Conservation (phyloP, 2,888 invertebrate species). For the Cerastis rubricosa region DNA sequence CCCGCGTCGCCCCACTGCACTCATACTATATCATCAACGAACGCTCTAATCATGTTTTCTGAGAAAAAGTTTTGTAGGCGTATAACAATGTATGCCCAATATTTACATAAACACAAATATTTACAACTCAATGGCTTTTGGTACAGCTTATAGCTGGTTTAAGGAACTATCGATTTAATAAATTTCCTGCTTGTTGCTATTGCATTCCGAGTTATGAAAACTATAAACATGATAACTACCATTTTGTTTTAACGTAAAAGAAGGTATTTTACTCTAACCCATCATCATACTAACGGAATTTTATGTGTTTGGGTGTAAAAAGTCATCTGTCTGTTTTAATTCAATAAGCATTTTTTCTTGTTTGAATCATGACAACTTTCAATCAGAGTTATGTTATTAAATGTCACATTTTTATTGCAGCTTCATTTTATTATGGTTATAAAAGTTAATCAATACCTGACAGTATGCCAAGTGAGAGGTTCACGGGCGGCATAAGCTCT, state of each 20-base stretch:
- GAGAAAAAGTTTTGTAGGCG: slow-evolving; percentile 56
- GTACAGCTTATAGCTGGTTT: slow-evolving; percentile 12
- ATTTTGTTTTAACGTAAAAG: neutral
- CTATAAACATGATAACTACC: neutral
- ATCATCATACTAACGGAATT: neutral
- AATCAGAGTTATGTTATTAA: slow-evolving; percentile 11
- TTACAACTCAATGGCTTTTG: slow-evolving; percentile 47
- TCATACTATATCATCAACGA: slow-evolving; percentile 45
- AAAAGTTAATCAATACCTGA: neutral
- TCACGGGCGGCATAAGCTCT: too few relatives aligned
- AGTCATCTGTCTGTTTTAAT: slow-evolving; percentile 3
- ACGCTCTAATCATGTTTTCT: slow-evolving; percentile 57
- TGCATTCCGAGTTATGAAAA: slow-evolving; percentile 2
- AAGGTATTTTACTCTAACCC: neutral
- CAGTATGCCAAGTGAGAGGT: too few relatives aligned
- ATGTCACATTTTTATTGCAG: neutral
- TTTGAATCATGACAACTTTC: neutral
- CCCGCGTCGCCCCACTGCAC: slow-evolving; percentile 14
- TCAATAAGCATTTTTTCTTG: neutral
- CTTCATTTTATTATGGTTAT: neutral
- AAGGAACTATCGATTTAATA: slow-evolving; percentile 17
- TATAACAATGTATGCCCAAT: slow-evolving; percentile 48
- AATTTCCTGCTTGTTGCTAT: neutral
- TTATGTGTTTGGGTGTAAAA: neutral
- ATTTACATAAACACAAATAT: slow-evolving; percentile 57